Evolutionary conservation across 2,888 invertebrate genomes (phyloP), one percentile per base, ranked within the genome.

Genomic region (Plebejus melissa): DNA sequence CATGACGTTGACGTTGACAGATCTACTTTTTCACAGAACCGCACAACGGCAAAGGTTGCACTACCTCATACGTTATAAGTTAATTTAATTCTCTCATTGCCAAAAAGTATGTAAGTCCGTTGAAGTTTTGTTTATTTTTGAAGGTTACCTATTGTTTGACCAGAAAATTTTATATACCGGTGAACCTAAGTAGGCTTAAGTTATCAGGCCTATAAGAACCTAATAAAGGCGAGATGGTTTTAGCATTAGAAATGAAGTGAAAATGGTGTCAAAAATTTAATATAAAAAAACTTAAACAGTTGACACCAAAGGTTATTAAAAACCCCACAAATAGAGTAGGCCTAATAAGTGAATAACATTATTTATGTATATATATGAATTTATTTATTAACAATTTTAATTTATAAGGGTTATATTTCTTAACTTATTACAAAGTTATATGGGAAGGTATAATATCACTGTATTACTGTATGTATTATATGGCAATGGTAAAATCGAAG

Each of bases 51-150:
- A 13, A 71, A 32, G 50, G n/a, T 54, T 13, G 32, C 50, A 54
- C 72, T 72, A 72, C 72, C 72, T 72, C 72, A 72, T 46, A 72
- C 46, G 46, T 72, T 72, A 72, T 72, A 72, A 54, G 72, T 54
- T 72, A 72, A 41, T 41, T 50, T 46, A 28, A 54, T 32, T 72
- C 72, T 72, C 72, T 72, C 32, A 72, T 72, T 72, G 72, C 72
- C 72, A 72, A 72, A 72, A 28, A 32, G 50, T 72, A 71, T 72
- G 16, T 72, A 13, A 50, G 41, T 71, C 50, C 22, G 32, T 65
- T 4, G 36, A 36, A 0, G 13, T 32, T 65, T 65, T 36, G 32
- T 16, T 65, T 65, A 32, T 36, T 32, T 70, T 41, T 70, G n/a
- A 41, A n/a, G 22, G n/a, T 36, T 5, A 32, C 13, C 1, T n/a